Evolutionary conservation across 2,113 vertebrate species (phyloP).

Genomic region (Aix galericulata): DNA sequence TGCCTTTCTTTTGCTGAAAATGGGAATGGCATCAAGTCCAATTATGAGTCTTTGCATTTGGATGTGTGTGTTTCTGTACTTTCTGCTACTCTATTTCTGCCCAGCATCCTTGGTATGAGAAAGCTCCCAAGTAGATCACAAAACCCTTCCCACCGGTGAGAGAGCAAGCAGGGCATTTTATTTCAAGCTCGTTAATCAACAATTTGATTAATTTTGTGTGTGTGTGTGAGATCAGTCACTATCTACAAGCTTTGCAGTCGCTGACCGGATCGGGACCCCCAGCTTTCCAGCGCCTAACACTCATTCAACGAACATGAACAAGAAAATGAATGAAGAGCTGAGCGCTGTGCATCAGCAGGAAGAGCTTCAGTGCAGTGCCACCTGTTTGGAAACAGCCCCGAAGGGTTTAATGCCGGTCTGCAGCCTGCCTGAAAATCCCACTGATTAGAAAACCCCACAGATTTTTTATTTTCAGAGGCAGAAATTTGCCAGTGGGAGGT

Average conservation of each 20-base stretch:
- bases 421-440: background rate
- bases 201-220: background rate
- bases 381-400: background rate
- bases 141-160: background rate
- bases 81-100: background rate
- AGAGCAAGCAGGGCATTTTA: background rate
- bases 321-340: background rate
- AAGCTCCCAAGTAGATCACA: background rate
- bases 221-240: background rate
- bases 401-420: background rate
- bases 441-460: background rate
- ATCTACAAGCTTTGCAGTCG: background rate
- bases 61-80: background rate
- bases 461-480: background rate
- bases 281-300: background rate
- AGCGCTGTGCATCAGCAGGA: background rate
- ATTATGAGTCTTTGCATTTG: background rate
- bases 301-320: background rate
- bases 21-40: background rate
- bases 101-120: background rate
- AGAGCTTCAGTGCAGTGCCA: fast-evolving
- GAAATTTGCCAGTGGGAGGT: background rate
- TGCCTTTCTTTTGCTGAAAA: background rate
- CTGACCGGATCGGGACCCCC: background rate
- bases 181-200: background rate